Evolutionary conservation across 2,797 vertebrate genomes (phyloP), one percentile per base, ranked within the genome.

Genomic region (Xenopus petersii): DNA sequence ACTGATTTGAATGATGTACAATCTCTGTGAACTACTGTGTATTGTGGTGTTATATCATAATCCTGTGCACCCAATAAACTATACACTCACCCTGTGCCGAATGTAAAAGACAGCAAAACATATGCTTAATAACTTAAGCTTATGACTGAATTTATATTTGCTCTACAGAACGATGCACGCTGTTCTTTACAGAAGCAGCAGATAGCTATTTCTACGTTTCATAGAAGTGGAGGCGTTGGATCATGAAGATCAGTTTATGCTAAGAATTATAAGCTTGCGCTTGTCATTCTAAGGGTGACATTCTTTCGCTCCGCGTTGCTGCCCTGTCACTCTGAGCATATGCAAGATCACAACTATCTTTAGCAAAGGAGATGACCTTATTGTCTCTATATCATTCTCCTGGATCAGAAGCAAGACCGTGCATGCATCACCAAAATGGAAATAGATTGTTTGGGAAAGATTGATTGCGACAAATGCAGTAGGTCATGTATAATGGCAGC

Each of bases 291-390:
- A 48, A 61, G 36, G 12, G 10, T 48, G 36, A 70, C 46, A 70
- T 26, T 60, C 30, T 21, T 70, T 70, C 33, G 47, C 56, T 49
- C 55, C 4, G 12, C 48, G 56, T 61, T 7, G 46, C 68, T 15
- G 30, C 21, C 36, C 10, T 26, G 17, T 48, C 17, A 4, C 12
- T 17, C n/a, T 59, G 49, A 70, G 6, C n/a, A 61, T 70, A 70
- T 70, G 55, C 56, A 56, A 13, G 36, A 48, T 61, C 56, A 70
- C 42, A 33, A 58, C 54, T 69, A 47, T 65, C 33, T 15, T n/a
- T 17, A 24, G 42, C 16, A 70, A 11, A 49, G 36, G 56, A 48
- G 58, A 51, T 51, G 59, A 51, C 58, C 59, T 62, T 71, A 70
- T 24, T 71, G 59, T 13, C 2, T 71, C 33, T 62, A 51, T 71